Conservation (phyloP, 2,888 invertebrate species). For the Epicampocera succincta region DNA sequence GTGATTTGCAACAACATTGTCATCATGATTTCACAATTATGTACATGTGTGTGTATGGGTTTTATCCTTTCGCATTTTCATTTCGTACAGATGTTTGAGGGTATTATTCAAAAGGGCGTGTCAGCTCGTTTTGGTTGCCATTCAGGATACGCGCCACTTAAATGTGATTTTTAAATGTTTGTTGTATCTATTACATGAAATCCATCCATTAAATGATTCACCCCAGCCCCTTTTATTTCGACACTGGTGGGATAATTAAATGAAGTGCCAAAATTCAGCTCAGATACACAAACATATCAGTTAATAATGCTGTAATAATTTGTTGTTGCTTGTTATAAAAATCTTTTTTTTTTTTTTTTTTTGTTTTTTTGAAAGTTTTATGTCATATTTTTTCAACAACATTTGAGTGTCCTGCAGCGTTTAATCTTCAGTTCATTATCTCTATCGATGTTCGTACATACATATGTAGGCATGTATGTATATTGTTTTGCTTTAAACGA, state of each 20-base stretch:
- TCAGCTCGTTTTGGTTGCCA: constrained; percentile 53
- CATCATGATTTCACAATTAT: neutral
- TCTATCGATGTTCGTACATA: constrained; percentile 6
- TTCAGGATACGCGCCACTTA: constrained; percentile 65
- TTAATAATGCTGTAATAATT: constrained; percentile 41
- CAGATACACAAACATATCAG: constrained; percentile 7
- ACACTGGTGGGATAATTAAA: constrained; percentile 63
- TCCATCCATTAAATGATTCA: constrained; percentile 31
- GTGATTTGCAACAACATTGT: constrained; percentile 22
- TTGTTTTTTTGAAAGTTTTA: constrained; percentile 13
- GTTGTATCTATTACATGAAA: constrained; percentile 45
- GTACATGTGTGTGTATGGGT: neutral
- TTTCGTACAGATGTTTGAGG: constrained; percentile 61
- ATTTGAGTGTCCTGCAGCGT: constrained; percentile 63
- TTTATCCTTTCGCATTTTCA: neutral
- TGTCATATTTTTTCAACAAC: constrained; percentile 20
- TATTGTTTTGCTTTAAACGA: too few species aligned
- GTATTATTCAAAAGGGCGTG: constrained; percentile 56
- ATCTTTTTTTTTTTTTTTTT: constrained; percentile 21
- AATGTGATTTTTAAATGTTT: constrained; percentile 59
- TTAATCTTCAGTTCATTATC: constrained; percentile 64
- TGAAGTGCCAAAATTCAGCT: constrained; percentile 55
- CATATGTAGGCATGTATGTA: neutral
- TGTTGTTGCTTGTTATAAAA: constrained; percentile 14
- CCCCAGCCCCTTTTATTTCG: constrained; percentile 15